These are phyloP conservation scores for Pteria penguin DNA, from an alignment of 2,888 invertebrate genomes.

Conservation along the genomic window DNA sequence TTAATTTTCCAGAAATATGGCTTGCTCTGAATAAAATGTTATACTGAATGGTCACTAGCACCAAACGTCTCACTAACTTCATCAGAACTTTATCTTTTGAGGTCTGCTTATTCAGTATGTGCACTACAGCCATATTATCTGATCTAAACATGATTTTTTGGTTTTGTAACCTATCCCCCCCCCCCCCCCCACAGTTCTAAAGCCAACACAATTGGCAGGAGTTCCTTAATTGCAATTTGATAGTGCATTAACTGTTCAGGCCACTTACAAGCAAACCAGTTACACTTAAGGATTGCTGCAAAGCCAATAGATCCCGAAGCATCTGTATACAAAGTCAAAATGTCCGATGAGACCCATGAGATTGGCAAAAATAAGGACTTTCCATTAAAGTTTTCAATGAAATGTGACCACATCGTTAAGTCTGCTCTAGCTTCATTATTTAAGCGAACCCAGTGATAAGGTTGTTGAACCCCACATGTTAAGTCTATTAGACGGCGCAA, in stretches of 20 bases:
- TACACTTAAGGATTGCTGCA: background rate
- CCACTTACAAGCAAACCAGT: too few species aligned
- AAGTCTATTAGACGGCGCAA: background rate
- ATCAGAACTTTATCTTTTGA: background rate
- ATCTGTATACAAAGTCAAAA: slow-evolving; percentile 7
- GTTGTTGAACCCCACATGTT: background rate
- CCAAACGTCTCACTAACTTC: background rate
- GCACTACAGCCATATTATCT: too few species aligned
- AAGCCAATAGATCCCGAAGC: slow-evolving; percentile 13
- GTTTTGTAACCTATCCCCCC: too few species aligned
- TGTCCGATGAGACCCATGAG: slow-evolving; percentile 1
- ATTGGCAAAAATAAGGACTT: background rate
- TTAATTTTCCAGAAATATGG: background rate
- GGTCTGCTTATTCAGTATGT: too few species aligned
- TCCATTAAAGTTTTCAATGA: background rate
- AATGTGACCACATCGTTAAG: background rate
- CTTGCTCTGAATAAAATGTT: background rate
- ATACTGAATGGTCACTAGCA: background rate
- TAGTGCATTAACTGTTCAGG: too few species aligned
- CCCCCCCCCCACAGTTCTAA: too few species aligned
- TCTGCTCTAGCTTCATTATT: too few species aligned
- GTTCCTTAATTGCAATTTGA: too few species aligned
- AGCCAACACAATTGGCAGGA: too few species aligned
- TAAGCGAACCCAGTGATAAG: background rate
- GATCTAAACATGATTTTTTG: too few species aligned